Percentiles rank a stretch among this genome's conserved stretches.
Evolutionary conservation across 2,113 vertebrate genomes (phyloP).

Genomic region (Gulo gulo): DNA sequence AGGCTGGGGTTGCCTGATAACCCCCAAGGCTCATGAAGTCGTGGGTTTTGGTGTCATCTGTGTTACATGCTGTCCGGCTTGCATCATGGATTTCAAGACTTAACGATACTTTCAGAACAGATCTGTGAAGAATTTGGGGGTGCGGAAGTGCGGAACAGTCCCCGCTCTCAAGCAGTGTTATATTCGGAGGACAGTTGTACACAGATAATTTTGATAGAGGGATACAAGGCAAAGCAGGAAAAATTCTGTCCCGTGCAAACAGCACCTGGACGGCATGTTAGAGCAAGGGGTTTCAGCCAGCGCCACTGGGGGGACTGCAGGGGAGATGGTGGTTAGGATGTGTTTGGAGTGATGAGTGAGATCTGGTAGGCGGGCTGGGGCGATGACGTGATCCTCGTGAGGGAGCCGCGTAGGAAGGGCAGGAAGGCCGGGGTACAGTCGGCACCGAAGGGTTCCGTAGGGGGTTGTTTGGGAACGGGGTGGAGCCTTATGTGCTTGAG

Average conservation of each 20-base stretch:
- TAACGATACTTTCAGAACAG: not conserved
- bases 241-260: accelerated
- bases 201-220: not conserved
- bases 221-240: not conserved
- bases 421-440: accelerated
- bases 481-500: accelerated
- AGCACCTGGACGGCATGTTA: accelerated
- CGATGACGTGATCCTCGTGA: no score
- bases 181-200: not conserved
- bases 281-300: not conserved
- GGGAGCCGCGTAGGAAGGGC: not conserved
- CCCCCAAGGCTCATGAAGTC: not conserved
- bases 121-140: not conserved
- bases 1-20: not conserved
- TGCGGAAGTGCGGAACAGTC: not conserved
- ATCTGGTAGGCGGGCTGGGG: not conserved
- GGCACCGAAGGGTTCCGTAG: accelerated
- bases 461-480: not conserved
- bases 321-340: accelerated
- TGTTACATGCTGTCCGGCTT: not conserved
- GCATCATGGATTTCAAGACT: not conserved
- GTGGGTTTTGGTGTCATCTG: accelerated
- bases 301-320: accelerated
- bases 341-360: no score
- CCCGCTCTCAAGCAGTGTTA: not conserved